These are phyloP conservation scores for Xanthorhoe designata DNA, from an alignment of 2,888 invertebrate species.

Conservation along the genomic window DNA sequence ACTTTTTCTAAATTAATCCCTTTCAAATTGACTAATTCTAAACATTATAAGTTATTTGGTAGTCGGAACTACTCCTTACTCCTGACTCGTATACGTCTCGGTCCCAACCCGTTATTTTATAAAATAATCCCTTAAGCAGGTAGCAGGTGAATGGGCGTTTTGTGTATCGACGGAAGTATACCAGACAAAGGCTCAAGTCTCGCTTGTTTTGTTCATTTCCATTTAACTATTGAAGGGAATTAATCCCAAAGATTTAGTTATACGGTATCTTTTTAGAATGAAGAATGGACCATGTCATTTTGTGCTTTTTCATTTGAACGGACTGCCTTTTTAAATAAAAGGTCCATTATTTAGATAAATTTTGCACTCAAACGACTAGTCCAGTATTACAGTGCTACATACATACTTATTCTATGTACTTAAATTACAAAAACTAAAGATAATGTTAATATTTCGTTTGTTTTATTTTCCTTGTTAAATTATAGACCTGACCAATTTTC, in stretches of 20 bases:
- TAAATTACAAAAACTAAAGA: too few species aligned
- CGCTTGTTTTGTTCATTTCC: slow-evolving; percentile 8
- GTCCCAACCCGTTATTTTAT: background rate
- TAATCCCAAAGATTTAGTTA: background rate
- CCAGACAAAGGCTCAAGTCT: slow-evolving; percentile 18
- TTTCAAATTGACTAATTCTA: too few species aligned
- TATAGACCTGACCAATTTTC: too few species aligned
- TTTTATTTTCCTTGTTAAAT: too few species aligned
- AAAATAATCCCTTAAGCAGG: slow-evolving; percentile 1
- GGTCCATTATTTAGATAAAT: background rate
- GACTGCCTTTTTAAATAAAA: background rate
- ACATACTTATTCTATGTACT: too few species aligned
- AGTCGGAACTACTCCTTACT: too few species aligned
- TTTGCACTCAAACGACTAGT: too few species aligned
- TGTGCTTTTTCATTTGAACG: background rate
- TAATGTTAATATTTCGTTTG: too few species aligned
- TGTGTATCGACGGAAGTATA: slow-evolving; percentile 28
- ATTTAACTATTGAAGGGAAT: slow-evolving; percentile 1
- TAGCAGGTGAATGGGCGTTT: slow-evolving; percentile 29
- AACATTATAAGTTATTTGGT: too few species aligned
- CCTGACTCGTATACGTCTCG: background rate
- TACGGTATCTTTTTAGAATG: background rate
- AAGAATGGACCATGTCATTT: background rate
- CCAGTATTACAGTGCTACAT: too few species aligned
- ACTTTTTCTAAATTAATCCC: too few species aligned